Evolutionary conservation across 2,888 invertebrate species (phyloP).

Genomic region (Digitonthophagus gazella): DNA sequence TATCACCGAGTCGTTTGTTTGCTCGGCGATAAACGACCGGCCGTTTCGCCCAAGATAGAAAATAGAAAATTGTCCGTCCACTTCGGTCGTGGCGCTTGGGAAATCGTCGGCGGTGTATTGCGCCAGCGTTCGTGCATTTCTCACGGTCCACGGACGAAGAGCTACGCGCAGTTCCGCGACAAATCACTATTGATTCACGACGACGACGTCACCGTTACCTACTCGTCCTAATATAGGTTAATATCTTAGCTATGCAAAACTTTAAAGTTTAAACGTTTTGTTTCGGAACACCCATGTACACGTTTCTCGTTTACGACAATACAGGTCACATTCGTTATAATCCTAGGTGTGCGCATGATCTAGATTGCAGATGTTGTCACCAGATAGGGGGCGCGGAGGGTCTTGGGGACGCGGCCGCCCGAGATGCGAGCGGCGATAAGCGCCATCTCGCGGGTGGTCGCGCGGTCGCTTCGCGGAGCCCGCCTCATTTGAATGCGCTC

Average conservation of each 20-base stretch:
- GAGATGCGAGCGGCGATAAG: slow-evolving; percentile 37
- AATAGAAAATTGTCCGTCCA: background rate
- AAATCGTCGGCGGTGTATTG: background rate
- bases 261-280: no score
- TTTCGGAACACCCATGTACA: no score
- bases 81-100: background rate
- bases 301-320: background rate
- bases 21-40: background rate
- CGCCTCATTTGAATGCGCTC: slow-evolving; percentile 26
- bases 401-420: slow-evolving; percentile 26
- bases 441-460: slow-evolving; percentile 52
- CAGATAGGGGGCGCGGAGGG: slow-evolving; percentile 18
- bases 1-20: background rate
- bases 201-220: background rate
- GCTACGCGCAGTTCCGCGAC: background rate
- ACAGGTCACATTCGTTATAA: background rate
- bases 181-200: background rate
- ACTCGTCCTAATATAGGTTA: background rate
- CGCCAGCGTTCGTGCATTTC: background rate
- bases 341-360: slow-evolving; percentile 16
- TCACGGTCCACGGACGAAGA: background rate
- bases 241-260: background rate
- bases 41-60: background rate
- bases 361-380: slow-evolving; percentile 45
- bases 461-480: slow-evolving; percentile 36